These are phyloP conservation scores for Riparia riparia DNA, from an alignment of 2,113 vertebrate species.

Conservation along the genomic window DNA sequence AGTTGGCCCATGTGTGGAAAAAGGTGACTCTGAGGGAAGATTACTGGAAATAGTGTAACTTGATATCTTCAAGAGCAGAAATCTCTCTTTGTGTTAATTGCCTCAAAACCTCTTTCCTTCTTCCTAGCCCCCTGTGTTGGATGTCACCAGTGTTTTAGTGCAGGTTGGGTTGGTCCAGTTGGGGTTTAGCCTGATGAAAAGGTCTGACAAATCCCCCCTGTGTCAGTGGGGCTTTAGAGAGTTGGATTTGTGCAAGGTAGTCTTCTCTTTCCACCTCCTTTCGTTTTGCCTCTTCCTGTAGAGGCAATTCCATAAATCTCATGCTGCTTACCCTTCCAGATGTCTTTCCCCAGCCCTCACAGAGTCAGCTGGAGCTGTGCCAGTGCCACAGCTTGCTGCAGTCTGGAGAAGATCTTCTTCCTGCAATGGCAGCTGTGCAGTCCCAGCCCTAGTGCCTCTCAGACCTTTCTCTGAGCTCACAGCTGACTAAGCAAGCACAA, in stretches of 20 bases:
- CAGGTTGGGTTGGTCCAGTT: not conserved
- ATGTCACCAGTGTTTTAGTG: not conserved
- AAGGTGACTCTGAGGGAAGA: not conserved
- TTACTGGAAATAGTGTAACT: not conserved
- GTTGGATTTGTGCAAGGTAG: not conserved
- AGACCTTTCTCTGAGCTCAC: not conserved
- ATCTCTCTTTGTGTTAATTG: not conserved
- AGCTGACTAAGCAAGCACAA: not conserved
- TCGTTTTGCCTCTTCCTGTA: not conserved
- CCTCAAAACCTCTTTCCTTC: not conserved
- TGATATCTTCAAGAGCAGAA: not conserved
- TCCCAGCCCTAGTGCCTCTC: not conserved
- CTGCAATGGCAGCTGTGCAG: not conserved
- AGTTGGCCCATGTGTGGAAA: not conserved
- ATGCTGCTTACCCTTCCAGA: not conserved
- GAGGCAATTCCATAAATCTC: not conserved
- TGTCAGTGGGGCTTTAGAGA: not conserved
- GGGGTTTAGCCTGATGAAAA: not conserved
- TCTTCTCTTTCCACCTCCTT: not conserved
- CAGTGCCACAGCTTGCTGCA: not conserved
- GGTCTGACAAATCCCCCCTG: not conserved
- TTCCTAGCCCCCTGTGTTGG: not conserved
- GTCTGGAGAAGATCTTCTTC: not conserved
- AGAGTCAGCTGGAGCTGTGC: not conserved
- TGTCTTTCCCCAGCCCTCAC: not conserved